Conservation (phyloP, 1,140 invertebrate genomes). For the Drosophila lini region DNA sequence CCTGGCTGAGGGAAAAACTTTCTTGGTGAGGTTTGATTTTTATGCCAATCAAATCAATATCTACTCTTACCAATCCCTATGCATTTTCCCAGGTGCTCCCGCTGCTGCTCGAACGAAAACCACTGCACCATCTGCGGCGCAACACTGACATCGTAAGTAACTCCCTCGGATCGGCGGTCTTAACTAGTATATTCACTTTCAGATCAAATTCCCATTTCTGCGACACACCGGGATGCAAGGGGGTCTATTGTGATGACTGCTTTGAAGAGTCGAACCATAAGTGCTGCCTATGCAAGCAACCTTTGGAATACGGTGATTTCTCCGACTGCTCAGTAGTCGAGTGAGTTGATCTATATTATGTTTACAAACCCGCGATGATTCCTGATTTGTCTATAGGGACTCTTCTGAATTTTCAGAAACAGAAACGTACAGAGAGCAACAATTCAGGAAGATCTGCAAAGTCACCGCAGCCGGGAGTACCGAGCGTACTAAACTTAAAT, state of each 20-base stretch:
- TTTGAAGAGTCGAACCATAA: constrained; percentile 89
- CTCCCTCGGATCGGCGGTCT: neutral
- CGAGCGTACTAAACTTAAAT: neutral
- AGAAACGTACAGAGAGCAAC: constrained; percentile 6
- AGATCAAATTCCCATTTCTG: constrained; percentile 84
- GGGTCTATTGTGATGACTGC: constrained; percentile 90
- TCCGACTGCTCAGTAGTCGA: constrained; percentile 91
- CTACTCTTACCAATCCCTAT: neutral
- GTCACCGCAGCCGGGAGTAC: too few species aligned
- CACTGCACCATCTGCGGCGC: constrained; percentile 81
- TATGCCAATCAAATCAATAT: neutral
- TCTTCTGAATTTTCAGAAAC: constrained; percentile 28
- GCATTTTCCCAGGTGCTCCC: constrained; percentile 56
- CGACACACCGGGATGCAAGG: constrained; percentile 87
- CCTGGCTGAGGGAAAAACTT: constrained; percentile 84
- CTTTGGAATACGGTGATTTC: constrained; percentile 90
- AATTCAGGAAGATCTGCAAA: neutral
- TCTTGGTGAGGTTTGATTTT: constrained; percentile 1
- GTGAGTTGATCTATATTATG: constrained; percentile 79
- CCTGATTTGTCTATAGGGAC: constrained; percentile 13
- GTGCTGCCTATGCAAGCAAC: constrained; percentile 90
- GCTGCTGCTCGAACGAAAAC: constrained; percentile 58
- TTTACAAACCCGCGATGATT: neutral
- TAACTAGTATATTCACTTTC: neutral
- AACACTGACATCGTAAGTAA: constrained; percentile 54